phyloP scores from a whole-genome alignment of 2,113 vertebrate species.

The Zosterops pallidus region DNA sequence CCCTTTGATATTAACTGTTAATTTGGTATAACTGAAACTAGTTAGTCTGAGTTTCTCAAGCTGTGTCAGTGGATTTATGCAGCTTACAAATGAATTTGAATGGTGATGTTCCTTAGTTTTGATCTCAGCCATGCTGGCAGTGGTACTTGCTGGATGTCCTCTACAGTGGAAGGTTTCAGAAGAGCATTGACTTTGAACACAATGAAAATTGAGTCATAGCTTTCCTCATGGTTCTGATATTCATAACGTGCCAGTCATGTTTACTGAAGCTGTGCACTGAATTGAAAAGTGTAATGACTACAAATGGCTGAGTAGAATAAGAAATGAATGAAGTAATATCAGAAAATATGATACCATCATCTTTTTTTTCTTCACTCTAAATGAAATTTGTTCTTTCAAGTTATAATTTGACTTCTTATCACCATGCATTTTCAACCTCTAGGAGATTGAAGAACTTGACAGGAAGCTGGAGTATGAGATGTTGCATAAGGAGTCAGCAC shows the following conservation, averaged over 20 bases:
- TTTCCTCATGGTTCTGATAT: not conserved
- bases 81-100: not conserved
- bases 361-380: slow-evolving; percentile 2
- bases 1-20: not conserved
- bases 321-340: not conserved
- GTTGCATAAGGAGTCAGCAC: slow-evolving; percentile 36
- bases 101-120: not conserved
- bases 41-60: not conserved
- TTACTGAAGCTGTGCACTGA: not conserved
- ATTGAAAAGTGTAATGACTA: not conserved
- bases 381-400: not conserved
- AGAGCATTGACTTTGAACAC: not conserved
- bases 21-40: not conserved
- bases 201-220: not conserved
- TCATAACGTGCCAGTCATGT: not conserved
- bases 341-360: slow-evolving; percentile 24
- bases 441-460: slow-evolving; percentile 74
- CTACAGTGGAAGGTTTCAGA: not conserved
- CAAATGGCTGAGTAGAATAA: not conserved
- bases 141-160: not conserved
- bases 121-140: not conserved
- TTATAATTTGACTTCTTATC: not conserved
- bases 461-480: slow-evolving; percentile 70
- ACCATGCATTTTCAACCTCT: not conserved
- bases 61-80: not conserved